These are phyloP conservation scores for Sycophaga agraensis DNA, from an alignment of 1,140 invertebrate genomes.

Conservation along the genomic window DNA sequence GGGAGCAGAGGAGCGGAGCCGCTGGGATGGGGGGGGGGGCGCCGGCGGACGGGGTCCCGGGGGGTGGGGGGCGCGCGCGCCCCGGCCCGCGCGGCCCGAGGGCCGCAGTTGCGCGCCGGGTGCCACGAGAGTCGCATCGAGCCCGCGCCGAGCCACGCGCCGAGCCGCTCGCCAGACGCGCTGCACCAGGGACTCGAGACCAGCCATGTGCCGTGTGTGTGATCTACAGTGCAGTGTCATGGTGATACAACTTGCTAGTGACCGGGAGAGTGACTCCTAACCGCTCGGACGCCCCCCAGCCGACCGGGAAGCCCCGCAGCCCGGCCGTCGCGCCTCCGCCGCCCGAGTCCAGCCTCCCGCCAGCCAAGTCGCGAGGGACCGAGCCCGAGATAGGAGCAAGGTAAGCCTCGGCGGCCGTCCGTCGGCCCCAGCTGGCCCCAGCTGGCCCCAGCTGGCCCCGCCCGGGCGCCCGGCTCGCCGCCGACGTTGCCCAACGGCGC, in stretches of 20 bases:
- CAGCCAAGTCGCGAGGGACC: too few relatives aligned
- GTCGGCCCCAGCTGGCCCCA: too few relatives aligned
- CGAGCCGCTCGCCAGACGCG: too few relatives aligned
- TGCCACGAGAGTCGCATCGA: slow-evolving; percentile 57
- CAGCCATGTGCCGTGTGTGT: slow-evolving; percentile 57
- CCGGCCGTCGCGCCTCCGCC: background rate
- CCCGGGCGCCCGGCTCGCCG: background rate
- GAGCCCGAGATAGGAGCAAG: too few relatives aligned
- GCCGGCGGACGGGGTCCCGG: background rate
- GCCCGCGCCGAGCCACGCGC: slow-evolving; percentile 32
- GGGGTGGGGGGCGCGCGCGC: background rate
- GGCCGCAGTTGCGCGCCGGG: slow-evolving; percentile 57
- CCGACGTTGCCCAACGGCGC: too few relatives aligned
- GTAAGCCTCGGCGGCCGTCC: too few relatives aligned
- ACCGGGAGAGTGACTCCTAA: background rate
- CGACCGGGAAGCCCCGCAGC: background rate
- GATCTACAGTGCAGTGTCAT: slow-evolving; percentile 53
- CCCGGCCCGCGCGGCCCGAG: slow-evolving; percentile 25
- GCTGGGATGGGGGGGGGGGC: slow-evolving; percentile 35
- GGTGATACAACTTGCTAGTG: slow-evolving; percentile 53
- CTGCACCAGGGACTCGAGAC: too few relatives aligned
- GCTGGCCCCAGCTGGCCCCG: too few relatives aligned
- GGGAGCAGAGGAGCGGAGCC: slow-evolving; percentile 37
- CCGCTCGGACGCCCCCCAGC: background rate
- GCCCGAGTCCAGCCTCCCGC: background rate